Percentiles rank a stretch among this genome's conserved stretches.
Conservation (phyloP, 2,797 vertebrate genomes). For the Sylvilagus floridanus region DNA sequence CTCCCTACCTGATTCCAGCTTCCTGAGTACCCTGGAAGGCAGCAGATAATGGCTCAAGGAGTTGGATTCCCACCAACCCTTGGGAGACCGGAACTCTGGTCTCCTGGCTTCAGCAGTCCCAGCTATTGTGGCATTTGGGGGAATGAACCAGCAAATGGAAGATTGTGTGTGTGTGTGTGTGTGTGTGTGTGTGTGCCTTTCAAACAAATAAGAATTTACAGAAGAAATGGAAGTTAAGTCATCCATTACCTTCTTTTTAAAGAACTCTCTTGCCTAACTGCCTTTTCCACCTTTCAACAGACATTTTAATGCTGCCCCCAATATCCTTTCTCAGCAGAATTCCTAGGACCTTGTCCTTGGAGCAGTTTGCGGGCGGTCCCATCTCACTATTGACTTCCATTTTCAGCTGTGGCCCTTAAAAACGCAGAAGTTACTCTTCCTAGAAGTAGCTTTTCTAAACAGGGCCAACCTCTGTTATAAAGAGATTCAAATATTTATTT, state of each 20-base stretch:
- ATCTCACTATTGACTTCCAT: constrained; percentile 58
- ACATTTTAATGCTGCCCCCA: constrained; percentile 22
- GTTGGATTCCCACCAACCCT: no score
- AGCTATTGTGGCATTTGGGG: no score
- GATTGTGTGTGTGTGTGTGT: no score
- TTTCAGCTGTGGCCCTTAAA: constrained; percentile 74
- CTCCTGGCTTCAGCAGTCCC: no score
- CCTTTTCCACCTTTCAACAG: constrained; percentile 51
- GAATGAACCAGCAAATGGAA: no score
- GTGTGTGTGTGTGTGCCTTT: no score
- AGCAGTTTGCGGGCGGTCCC: constrained; percentile 61
- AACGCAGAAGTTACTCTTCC: constrained; percentile 58
- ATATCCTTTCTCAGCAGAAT: constrained; percentile 61
- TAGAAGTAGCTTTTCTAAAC: constrained; percentile 42
- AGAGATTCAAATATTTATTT: neutral
- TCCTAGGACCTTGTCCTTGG: constrained; percentile 63
- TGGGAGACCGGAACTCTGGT: no score
- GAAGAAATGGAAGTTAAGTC: constrained; percentile 36
- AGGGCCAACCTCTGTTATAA: neutral
- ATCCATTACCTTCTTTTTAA: constrained; percentile 57
- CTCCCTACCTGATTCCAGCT: no score
- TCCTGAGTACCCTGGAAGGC: no score
- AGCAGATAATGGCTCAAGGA: no score
- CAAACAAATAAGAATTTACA: no score
- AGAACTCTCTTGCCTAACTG: constrained; percentile 22